These are phyloP conservation scores for Erebia aethiops DNA, from an alignment of 2,888 invertebrate species.

Conservation along the genomic window DNA sequence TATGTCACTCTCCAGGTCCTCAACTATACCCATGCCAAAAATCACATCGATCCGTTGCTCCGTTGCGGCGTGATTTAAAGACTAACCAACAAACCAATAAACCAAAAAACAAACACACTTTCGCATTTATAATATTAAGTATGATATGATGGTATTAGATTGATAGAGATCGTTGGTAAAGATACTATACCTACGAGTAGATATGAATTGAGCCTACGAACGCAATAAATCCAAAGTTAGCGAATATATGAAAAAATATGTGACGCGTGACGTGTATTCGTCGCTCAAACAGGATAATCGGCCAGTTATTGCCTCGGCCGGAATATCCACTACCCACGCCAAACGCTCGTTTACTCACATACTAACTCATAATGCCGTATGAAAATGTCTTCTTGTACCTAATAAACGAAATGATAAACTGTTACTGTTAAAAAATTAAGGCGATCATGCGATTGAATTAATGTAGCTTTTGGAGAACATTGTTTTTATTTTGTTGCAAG, in stretches of 20 bases:
- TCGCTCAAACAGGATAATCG: constrained; percentile 76
- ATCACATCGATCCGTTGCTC: no score
- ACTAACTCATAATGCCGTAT: constrained; percentile 36
- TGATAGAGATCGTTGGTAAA: neutral
- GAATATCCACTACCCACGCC: constrained; percentile 79
- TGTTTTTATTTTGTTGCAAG: neutral
- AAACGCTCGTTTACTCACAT: constrained; percentile 76
- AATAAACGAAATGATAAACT: constrained; percentile 15
- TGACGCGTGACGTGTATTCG: constrained; percentile 69
- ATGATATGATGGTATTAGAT: neutral
- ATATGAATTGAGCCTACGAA: constrained; percentile 19
- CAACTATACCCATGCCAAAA: no score
- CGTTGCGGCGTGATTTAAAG: no score
- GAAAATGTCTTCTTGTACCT: constrained; percentile 21
- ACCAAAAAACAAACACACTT: no score
- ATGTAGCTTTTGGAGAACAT: neutral
- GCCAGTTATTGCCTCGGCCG: constrained; percentile 70
- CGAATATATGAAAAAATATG: constrained; percentile 62
- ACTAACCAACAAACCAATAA: no score
- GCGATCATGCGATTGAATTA: constrained; percentile 9
- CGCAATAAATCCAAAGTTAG: constrained; percentile 43
- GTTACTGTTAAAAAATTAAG: constrained; percentile 20
- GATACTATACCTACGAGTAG: neutral
- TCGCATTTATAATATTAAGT: neutral
- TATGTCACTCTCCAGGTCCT: no score